These are phyloP conservation scores for Artemia sinica DNA, from an alignment of 2,888 invertebrate species.

Conservation along the genomic window DNA sequence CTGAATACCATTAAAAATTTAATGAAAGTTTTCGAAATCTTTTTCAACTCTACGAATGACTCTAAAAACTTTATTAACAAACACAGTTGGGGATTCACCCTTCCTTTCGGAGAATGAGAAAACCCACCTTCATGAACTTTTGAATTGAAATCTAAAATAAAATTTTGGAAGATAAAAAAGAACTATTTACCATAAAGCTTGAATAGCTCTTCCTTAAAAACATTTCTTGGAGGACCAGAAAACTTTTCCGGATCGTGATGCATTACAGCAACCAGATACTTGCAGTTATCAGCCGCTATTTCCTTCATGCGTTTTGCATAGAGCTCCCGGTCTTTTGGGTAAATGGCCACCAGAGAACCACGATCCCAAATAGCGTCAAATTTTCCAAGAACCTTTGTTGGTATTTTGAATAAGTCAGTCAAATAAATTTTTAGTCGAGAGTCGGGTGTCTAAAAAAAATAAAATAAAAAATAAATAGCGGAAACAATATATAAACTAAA, in stretches of 20 bases:
- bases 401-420: slow-evolving; percentile 27
- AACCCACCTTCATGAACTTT: neutral
- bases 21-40: too few relatives aligned
- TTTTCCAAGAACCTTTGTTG: slow-evolving; percentile 26
- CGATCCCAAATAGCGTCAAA: slow-evolving; percentile 29
- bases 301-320: slow-evolving; percentile 18
- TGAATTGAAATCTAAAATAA: neutral
- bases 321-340: slow-evolving; percentile 19
- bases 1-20: too few relatives aligned
- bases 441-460: slow-evolving; percentile 23
- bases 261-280: slow-evolving; percentile 20
- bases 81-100: too few relatives aligned
- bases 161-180: neutral
- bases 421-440: slow-evolving; percentile 26
- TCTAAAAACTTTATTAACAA: too few relatives aligned
- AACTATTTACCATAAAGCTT: slow-evolving; percentile 18
- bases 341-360: slow-evolving; percentile 27
- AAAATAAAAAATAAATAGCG: neutral
- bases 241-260: slow-evolving; percentile 20
- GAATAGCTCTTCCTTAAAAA: slow-evolving; percentile 19
- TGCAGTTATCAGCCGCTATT: slow-evolving; percentile 5
- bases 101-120: too few relatives aligned
- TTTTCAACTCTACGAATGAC: too few relatives aligned
- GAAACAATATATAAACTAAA: too few relatives aligned
- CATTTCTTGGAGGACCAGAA: slow-evolving; percentile 21